Conservation (phyloP, 2,888 invertebrate species). For the Hylaea fasciaria region DNA sequence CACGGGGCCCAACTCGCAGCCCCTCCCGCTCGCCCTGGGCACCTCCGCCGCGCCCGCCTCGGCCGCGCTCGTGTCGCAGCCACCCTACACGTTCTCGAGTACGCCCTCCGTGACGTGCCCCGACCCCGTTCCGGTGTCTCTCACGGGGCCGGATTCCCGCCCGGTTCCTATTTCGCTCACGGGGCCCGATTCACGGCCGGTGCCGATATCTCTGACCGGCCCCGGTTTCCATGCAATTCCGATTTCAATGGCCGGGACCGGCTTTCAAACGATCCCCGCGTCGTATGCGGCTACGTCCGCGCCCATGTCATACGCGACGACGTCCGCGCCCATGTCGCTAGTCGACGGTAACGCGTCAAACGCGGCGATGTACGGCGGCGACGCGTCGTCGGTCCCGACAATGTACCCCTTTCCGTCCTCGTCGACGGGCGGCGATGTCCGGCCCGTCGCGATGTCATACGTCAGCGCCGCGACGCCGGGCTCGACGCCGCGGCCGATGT, state of each 20-base stretch:
- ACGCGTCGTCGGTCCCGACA: slow-evolving; percentile 10
- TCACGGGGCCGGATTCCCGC: slow-evolving; percentile 18
- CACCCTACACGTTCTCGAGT: slow-evolving; percentile 2
- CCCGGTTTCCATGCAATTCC: slow-evolving; percentile 32
- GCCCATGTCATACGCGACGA: slow-evolving; percentile 5
- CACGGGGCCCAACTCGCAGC: slow-evolving; percentile 18
- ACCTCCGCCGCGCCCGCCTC: slow-evolving; percentile 1
- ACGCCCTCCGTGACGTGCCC: background rate
- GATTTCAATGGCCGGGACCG: slow-evolving; percentile 21
- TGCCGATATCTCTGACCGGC: slow-evolving; percentile 32
- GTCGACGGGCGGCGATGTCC: slow-evolving; percentile 17
- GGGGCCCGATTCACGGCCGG: slow-evolving; percentile 19
- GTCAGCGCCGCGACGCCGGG: background rate
- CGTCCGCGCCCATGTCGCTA: too few species aligned
- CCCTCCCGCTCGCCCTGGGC: slow-evolving; percentile 10
- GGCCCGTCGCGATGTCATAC: slow-evolving; percentile 16
- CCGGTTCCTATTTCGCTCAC: slow-evolving; percentile 27
- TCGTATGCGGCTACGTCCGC: background rate
- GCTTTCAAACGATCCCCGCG: slow-evolving; percentile 2
- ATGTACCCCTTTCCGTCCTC: too few species aligned
- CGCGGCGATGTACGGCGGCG: background rate
- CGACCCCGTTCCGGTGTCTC: slow-evolving; percentile 23
- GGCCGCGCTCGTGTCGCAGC: background rate
- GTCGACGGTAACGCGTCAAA: too few species aligned
- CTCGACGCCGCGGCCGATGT: background rate